Percentiles rank a stretch among this genome's conserved stretches.
phyloP scores from a whole-genome alignment of 2,888 invertebrate genomes.

The Buathra laborator region DNA sequence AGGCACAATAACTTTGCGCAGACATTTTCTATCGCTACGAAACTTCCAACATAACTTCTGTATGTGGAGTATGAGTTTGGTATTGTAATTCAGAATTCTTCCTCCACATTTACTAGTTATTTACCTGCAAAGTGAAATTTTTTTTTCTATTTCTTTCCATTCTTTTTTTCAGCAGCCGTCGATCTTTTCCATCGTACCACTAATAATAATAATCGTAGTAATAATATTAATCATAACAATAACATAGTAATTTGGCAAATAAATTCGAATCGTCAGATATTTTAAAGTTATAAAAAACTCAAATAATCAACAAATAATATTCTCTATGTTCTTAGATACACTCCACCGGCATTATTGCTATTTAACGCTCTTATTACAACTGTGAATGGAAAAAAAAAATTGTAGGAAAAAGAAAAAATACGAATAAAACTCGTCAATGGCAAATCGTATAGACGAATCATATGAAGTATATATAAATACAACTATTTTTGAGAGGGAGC shows the following conservation, averaged over 20 bases:
- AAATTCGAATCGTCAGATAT: background rate
- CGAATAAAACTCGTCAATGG: constrained; percentile 30
- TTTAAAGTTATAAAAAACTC: background rate
- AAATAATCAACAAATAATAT: background rate
- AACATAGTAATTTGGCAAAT: constrained; percentile 4
- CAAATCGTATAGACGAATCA: background rate
- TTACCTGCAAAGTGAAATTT: too few species aligned
- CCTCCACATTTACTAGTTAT: too few species aligned
- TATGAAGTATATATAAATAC: constrained; percentile 4
- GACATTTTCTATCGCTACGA: too few species aligned
- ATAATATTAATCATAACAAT: too few species aligned
- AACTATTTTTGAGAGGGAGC: constrained; percentile 3
- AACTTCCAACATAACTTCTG: too few species aligned
- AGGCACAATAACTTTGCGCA: too few species aligned
- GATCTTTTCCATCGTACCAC: too few species aligned
- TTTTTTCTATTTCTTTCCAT: too few species aligned
- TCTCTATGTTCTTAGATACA: background rate
- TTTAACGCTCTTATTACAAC: background rate
- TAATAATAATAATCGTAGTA: too few species aligned
- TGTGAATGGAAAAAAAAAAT: constrained; percentile 10
- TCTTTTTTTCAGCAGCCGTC: too few species aligned
- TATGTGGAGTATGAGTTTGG: too few species aligned
- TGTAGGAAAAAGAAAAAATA: constrained; percentile 16
- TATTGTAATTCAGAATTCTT: too few species aligned
- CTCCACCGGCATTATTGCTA: background rate